phyloP scores from a whole-genome alignment of 2,888 invertebrate genomes.

The Euphydryas editha region DNA sequence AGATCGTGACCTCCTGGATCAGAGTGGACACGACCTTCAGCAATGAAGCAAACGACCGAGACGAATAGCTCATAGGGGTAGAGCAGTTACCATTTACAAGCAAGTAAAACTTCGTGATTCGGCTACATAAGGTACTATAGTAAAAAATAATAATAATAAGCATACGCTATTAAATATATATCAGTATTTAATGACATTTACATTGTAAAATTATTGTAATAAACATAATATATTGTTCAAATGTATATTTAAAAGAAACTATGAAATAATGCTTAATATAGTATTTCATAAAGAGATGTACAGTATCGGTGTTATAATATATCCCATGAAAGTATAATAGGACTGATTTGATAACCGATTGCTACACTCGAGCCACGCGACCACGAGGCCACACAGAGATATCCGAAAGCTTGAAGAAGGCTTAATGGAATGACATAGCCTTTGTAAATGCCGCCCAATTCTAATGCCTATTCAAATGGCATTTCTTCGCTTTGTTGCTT shows the following conservation, averaged over 20 bases:
- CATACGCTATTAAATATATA: too few relatives aligned
- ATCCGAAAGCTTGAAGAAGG: conserved; percentile 78
- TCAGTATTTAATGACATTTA: too few relatives aligned
- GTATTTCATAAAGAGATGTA: conserved; percentile 16
- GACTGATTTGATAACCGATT: conserved; percentile 79
- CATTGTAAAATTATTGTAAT: too few relatives aligned
- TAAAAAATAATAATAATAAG: too few relatives aligned
- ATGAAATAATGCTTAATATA: background rate
- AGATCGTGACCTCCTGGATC: too few relatives aligned
- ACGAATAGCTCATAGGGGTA: too few relatives aligned
- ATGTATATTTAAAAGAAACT: background rate
- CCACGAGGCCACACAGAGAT: conserved; percentile 77
- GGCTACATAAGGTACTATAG: too few relatives aligned
- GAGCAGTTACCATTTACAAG: too few relatives aligned
- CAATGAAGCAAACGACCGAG: too few relatives aligned
- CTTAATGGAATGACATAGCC: conserved; percentile 83
- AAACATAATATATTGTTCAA: too few relatives aligned
- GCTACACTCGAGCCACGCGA: conserved; percentile 73
- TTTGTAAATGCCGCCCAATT: conserved; percentile 83
- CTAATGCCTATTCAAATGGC: conserved; percentile 83
- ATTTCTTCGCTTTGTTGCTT: conserved; percentile 82
- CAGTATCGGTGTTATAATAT: conserved; percentile 31
- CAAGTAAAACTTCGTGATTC: too few relatives aligned
- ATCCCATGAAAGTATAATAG: conserved; percentile 58
- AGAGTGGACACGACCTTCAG: too few relatives aligned